Evolutionary conservation across 2,888 invertebrate genomes (phyloP).

Genomic region (Alloscopus bannaensis): DNA sequence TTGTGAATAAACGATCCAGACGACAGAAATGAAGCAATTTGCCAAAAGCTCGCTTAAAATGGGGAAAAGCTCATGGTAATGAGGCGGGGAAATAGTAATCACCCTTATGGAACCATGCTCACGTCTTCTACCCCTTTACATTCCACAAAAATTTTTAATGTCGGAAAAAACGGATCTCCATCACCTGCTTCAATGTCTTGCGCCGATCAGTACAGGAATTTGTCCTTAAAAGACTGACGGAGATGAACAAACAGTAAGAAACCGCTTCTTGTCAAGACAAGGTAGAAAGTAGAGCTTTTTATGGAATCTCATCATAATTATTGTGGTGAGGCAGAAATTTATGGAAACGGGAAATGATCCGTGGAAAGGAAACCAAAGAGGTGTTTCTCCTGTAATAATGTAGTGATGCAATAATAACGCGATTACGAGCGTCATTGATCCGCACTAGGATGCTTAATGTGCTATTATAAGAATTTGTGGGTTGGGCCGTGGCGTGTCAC

Average conservation of each 20-base stretch:
- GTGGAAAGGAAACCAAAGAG: not conserved
- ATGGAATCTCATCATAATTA: too few species aligned
- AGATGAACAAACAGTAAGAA: too few species aligned
- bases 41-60: conserved; percentile 36
- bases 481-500: not conserved
- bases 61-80: conserved; percentile 41
- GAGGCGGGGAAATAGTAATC: conserved; percentile 47
- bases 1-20: conserved; percentile 26
- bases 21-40: conserved; percentile 50
- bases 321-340: too few species aligned
- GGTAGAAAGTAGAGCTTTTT: too few species aligned
- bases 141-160: conserved; percentile 6
- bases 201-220: too few species aligned
- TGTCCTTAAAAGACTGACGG: too few species aligned
- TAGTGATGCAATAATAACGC: conserved; percentile 29
- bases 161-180: too few species aligned
- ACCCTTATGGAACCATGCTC: conserved; percentile 20
- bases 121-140: too few species aligned
- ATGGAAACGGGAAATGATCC: conserved; percentile 7
- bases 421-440: conserved; percentile 45
- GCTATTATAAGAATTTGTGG: conserved; percentile 31
- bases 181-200: too few species aligned
- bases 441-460: conserved; percentile 31
- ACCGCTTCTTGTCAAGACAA: too few species aligned
- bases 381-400: not conserved